Percentiles rank a stretch among this genome's conserved stretches.
These are phyloP conservation scores for Sitophilus oryzae DNA, from an alignment of 1,140 invertebrate species.

Conservation along the genomic window DNA sequence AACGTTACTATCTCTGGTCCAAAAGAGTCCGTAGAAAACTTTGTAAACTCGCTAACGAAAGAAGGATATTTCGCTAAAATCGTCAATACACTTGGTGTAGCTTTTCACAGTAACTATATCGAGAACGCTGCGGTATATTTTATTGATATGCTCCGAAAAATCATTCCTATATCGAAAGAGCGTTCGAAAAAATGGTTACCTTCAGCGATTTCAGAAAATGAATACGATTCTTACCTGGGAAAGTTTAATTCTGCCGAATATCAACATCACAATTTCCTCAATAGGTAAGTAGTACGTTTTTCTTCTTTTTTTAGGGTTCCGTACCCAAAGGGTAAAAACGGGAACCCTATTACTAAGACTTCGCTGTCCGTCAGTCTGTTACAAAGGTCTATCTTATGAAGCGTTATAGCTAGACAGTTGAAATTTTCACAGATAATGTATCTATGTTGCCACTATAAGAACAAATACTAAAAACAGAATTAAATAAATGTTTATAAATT, in stretches of 20 bases:
- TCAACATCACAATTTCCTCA: conserved; percentile 91
- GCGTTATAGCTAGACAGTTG: too few species aligned
- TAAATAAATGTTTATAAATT: too few species aligned
- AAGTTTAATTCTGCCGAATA: conserved; percentile 82
- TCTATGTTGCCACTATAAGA: too few species aligned
- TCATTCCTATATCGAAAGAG: conserved; percentile 72
- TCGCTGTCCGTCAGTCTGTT: too few species aligned
- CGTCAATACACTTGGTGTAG: conserved; percentile 80
- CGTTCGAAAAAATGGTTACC: conserved; percentile 81
- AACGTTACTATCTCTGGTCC: conserved; percentile 91
- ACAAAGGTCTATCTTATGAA: too few species aligned
- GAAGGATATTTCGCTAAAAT: conserved; percentile 81
- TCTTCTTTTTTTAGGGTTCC: too few species aligned
- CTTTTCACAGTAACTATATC: conserved; percentile 94
- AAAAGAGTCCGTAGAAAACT: conserved; percentile 57
- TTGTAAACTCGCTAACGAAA: conserved; percentile 63
- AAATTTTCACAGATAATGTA: too few species aligned
- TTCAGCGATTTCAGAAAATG: conserved; percentile 76
- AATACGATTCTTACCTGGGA: conserved; percentile 72
- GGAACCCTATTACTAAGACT: too few species aligned
- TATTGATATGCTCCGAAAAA: conserved; percentile 47
- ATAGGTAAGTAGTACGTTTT: too few species aligned
- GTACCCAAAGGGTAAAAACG: too few species aligned
- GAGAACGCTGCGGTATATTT: conserved; percentile 67
- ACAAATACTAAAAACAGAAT: too few species aligned